Evolutionary conservation across 2,113 vertebrate species (phyloP).

Genomic region (Pogonocichla stellata): DNA sequence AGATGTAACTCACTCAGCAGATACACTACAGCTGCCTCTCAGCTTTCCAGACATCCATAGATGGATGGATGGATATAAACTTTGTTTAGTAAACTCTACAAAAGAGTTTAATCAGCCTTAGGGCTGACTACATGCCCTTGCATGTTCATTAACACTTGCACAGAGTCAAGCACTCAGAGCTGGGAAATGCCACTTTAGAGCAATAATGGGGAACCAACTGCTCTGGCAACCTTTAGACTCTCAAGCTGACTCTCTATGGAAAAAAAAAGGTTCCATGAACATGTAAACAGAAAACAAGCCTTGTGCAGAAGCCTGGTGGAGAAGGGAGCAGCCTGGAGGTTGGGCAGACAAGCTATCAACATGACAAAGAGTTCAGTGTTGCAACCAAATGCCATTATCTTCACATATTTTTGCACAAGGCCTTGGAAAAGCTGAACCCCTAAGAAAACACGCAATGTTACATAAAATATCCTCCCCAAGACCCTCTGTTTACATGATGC

Average conservation of each 20-base stretch:
- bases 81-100: neutral
- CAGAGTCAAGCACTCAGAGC: neutral
- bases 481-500: neutral
- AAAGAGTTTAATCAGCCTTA: neutral
- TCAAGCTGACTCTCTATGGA: neutral
- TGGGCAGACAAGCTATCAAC: neutral
- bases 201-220: neutral
- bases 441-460: neutral
- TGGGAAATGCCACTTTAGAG: neutral
- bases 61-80: neutral
- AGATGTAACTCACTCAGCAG: neutral
- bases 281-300: neutral
- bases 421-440: neutral
- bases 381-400: neutral
- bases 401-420: rapidly evolving
- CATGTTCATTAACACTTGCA: neutral
- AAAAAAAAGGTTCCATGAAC: neutral
- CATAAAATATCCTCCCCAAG: neutral
- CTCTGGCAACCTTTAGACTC: neutral
- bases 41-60: rapidly evolving
- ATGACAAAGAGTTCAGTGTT: rapidly evolving
- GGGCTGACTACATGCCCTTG: neutral
- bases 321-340: neutral
- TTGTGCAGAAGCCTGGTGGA: neutral
- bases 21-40: neutral